Evolutionary conservation across 2,888 invertebrate genomes (phyloP).

Genomic region (Cremastobaeus sp.): DNA sequence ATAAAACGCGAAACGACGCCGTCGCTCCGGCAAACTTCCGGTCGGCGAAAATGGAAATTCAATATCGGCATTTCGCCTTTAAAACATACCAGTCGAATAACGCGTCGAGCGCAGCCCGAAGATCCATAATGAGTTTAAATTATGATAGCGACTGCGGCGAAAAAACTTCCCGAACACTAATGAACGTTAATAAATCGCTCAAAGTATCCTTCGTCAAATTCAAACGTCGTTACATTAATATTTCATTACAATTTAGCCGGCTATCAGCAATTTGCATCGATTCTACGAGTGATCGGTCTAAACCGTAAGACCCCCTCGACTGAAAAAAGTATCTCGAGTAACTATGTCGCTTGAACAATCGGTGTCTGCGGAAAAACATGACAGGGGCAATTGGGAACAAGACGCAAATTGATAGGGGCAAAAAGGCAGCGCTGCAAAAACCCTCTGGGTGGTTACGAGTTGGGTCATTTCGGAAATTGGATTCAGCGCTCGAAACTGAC

Average conservation of each 20-base stretch:
- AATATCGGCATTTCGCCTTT: conserved; percentile 66
- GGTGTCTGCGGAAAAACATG: too few species aligned
- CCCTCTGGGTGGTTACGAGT: too few species aligned
- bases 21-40: conserved; percentile 42
- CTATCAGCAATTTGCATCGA: conserved; percentile 25
- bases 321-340: too few species aligned
- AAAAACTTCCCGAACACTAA: conserved; percentile 33
- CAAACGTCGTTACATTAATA: conserved; percentile 36
- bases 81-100: conserved; percentile 48
- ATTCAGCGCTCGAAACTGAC: too few species aligned
- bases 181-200: conserved; percentile 43
- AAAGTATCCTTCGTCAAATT: conserved; percentile 12
- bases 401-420: too few species aligned
- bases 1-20: conserved; percentile 60
- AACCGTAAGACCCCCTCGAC: too few species aligned
- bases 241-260: conserved; percentile 19
- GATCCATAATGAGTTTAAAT: conserved; percentile 49
- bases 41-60: conserved; percentile 64
- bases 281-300: conserved; percentile 15
- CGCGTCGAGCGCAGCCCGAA: conserved; percentile 25
- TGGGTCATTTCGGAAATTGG: too few species aligned
- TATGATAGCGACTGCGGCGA: conserved; percentile 19
- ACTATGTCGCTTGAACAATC: too few species aligned
- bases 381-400: too few species aligned
- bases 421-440: too few species aligned